These are phyloP conservation scores for Distichodus sexfasciatus DNA, from an alignment of 2,797 vertebrate genomes.

Conservation along the genomic window DNA sequence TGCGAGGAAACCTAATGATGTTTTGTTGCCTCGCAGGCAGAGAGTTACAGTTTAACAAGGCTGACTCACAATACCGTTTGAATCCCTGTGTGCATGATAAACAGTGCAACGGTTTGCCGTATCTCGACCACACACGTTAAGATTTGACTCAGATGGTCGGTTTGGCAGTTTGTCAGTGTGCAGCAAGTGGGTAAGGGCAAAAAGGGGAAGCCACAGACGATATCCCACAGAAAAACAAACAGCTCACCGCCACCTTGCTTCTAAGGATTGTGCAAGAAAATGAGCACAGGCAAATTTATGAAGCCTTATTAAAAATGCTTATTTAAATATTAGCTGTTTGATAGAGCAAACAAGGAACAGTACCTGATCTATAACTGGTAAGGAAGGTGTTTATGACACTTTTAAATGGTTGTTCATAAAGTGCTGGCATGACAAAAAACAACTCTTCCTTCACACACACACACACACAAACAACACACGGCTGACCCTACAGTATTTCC, in stretches of 20 bases:
- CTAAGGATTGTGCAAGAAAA: neutral
- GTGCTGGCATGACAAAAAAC: neutral
- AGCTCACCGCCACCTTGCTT: neutral
- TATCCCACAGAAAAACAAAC: slow-evolving; percentile 6
- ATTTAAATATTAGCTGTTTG: neutral
- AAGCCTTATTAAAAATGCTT: neutral
- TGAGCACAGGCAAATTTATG: neutral
- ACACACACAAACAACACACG: neutral
- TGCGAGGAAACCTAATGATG: neutral
- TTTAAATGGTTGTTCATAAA: neutral
- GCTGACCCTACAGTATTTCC: neutral
- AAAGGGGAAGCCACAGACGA: neutral
- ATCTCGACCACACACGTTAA: neutral
- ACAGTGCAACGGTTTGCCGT: neutral
- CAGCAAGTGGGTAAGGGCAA: neutral
- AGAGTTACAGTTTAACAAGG: neutral
- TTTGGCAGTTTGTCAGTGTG: neutral
- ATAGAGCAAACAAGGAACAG: neutral
- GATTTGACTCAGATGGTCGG: neutral
- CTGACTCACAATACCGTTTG: neutral
- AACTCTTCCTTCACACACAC: neutral
- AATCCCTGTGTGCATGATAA: neutral
- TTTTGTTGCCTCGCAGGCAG: neutral
- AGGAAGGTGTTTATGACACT: neutral
- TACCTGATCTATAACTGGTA: neutral